These are phyloP conservation scores for Desmophyllum pertusum DNA, from an alignment of 92 coral and sea anemone genomes.

Conservation along the genomic window DNA sequence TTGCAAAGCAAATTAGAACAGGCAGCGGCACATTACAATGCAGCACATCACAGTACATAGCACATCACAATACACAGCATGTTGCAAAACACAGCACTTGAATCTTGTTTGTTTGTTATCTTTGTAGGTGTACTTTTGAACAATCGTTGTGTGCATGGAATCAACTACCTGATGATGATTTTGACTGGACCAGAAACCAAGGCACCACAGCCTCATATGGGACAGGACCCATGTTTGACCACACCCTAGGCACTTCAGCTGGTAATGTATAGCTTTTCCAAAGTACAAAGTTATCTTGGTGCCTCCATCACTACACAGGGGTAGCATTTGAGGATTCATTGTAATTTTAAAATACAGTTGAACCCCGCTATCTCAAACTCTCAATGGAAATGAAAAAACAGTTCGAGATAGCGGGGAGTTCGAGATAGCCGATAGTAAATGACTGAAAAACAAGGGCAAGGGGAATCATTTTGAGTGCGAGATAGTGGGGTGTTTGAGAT, in stretches of 20 bases:
- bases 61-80: too few relatives aligned
- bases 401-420: too few relatives aligned
- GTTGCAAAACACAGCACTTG: too few relatives aligned
- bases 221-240: slow-evolving; percentile 97
- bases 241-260: slow-evolving; percentile 84
- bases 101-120: neutral
- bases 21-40: too few relatives aligned
- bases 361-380: too few relatives aligned
- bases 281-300: neutral
- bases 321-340: neutral
- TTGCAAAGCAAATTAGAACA: too few relatives aligned
- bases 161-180: slow-evolving; percentile 85
- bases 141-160: slow-evolving; percentile 73
- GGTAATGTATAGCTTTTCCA: slow-evolving; percentile 48
- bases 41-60: too few relatives aligned
- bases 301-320: neutral
- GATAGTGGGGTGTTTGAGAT: too few relatives aligned
- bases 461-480: too few relatives aligned
- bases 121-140: slow-evolving; percentile 84
- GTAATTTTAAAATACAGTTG: neutral
- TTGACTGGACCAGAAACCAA: slow-evolving; percentile 94
- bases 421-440: too few relatives aligned
- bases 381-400: too few relatives aligned
- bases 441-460: too few relatives aligned
- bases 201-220: slow-evolving; percentile 84